phyloP scores from a whole-genome alignment of 2,797 vertebrate genomes.

The Cebuella pygmaea region DNA sequence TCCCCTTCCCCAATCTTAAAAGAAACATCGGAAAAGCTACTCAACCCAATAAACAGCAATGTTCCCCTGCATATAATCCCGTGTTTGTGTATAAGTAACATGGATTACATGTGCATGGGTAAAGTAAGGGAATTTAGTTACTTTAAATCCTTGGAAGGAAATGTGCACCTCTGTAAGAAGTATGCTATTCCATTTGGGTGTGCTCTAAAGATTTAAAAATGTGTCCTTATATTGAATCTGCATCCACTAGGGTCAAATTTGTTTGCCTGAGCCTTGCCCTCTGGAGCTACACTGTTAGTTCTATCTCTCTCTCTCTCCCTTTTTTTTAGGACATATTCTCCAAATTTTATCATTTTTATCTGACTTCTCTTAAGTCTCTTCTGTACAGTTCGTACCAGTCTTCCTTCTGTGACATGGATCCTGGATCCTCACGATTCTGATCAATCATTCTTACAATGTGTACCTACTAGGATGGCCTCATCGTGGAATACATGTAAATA shows the following conservation, averaged over 20 bases:
- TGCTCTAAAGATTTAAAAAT: conserved; percentile 24
- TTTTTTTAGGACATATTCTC: neutral
- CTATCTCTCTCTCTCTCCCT: neutral
- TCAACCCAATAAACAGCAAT: neutral
- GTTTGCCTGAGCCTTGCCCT: neutral
- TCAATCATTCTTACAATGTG: neutral
- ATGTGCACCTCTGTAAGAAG: neutral
- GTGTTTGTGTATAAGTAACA: neutral
- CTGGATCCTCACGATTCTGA: neutral
- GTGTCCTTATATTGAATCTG: neutral
- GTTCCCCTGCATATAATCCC: neutral
- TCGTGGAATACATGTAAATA: neutral
- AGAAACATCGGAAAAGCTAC: conserved; percentile 51
- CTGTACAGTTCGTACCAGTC: neutral
- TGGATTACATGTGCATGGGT: neutral
- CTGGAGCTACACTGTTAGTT: neutral
- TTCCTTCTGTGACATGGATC: neutral
- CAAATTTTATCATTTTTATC: neutral
- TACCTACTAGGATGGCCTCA: neutral
- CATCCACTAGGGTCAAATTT: neutral
- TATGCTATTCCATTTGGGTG: neutral
- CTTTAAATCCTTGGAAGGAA: conserved; percentile 14
- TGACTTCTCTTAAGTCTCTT: neutral
- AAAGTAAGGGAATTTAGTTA: neutral
- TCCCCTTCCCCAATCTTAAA: neutral